Base-by-base conservation (phyloP, 1,140 invertebrate species). In the Penaeus vannamei region DNA sequence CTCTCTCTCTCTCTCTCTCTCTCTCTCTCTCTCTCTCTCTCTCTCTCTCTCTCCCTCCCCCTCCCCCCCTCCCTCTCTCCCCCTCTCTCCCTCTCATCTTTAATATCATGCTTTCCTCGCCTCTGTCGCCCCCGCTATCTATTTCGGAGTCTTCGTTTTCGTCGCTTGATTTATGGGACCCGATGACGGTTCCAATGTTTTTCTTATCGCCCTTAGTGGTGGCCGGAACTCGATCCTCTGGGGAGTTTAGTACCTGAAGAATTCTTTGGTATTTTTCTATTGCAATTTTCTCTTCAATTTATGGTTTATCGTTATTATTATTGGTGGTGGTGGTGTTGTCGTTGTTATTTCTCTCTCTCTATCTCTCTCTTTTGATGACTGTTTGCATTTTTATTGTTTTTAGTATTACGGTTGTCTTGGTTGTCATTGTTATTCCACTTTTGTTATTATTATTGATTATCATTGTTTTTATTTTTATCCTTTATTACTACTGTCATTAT, bases 141-240 rank as follows among this genome's bases (percentile, higher is more conserved):
- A 87, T 91, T 90, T 87, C 62, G 88, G 82, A 91, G 77, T 76
- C 86, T 86, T 91, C 90, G 90, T 91, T 91, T 91, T 91, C 90
- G 90, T 91, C 90, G 84, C 90, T 90, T 91, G 90, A 91, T 91
- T 91, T 91, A 91, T 89, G 90, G 86, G 84, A 80, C 86, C 82
- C 90, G 87, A 85, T 90, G 86, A 90, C 87, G 89, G 90, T 86
- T 87, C 90, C 83, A 89, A 89, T 89, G 87, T 89, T 89, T 89
- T 89, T 89, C 87, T 89, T 89, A 89, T 89, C 87, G 87, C 87
- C 87, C 84, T 80, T 89, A 79, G 83, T 82, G 85, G 86, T 88
- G 83, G 72, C 80, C 76, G 86, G 84, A 90, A 90, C 89, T 86
- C 69, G 10, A 76, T 90, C 79, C 23, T 61, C 72, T 64, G 60